Evolutionary conservation across 2,113 vertebrate species (phyloP), one percentile per base, ranked within the genome.

Genomic region (Colistium nudipinnis): DNA sequence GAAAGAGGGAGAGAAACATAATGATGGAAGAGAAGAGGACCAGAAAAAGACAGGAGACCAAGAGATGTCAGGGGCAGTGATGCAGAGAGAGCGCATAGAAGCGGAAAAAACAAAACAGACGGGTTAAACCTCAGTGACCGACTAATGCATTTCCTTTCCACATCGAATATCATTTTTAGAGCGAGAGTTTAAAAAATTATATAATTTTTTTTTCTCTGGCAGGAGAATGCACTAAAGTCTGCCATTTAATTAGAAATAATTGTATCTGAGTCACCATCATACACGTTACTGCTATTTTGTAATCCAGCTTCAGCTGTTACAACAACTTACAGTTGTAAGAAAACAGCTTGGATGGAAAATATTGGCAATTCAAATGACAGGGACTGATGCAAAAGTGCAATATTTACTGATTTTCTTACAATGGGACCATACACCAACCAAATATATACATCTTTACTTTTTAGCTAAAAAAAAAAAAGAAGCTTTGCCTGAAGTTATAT

Each of bases 61-160:
- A n/a, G 16, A 48, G 5, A 27, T 12, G 31, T 30, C 5, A 10
- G 16, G 8, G 13, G 24, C n/a, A 67, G 28, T 39, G 62, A 44
- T 25, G 45, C 8, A 62, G n/a, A 39, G 13, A 62, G 19, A 62
- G 13, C 31, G 24, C 1, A 20, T 9, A 17, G 16, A 35, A 8
- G 14, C 6, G 31, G 16, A 43, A 20, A 16, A 14, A 19, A 38
- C 31, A 25, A 61, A 54, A 20, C 8, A 54, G 38, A 25, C 20
- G 10, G 7, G 49, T 20, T 19, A 25, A 25, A 33, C 52, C 24
- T 55, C 24, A 49, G 44, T 24, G 49, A 56, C 35, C 41, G 5
- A 43, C 35, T 17, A 35, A 51, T 28, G 20, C 11, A 67, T 22
- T 56, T 17, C 39, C 53, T 64, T n/a, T 54, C 35, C 52, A 43